Base-by-base conservation (phyloP, 2,113 vertebrate species). In the Mustelus asterias region DNA sequence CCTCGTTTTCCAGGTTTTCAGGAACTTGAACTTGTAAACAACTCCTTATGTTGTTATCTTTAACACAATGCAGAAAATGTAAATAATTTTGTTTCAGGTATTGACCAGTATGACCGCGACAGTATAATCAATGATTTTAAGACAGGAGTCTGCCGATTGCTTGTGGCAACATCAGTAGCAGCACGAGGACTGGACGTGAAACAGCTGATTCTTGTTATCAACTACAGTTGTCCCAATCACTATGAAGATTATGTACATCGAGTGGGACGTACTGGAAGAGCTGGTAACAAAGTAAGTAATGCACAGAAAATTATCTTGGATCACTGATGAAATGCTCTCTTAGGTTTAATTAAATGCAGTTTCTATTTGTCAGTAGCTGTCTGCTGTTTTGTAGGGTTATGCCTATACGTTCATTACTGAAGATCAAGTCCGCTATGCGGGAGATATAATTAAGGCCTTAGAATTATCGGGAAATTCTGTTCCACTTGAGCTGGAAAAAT, bases 61-160 rank as follows among this genome's bases (percentile, higher is more conserved):
- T 92, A 63, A 92, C n/a, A 18, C 9, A 58, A 93, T n/a, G n/a
- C 63, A 83, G 37, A 65, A 65, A 93, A 18, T 11, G 63, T 67
- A 63, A 67, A 65, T 94, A 78, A 22, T 33, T 69, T 78, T 72
- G 65, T 96, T 86, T 0, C 10, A 99, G 99, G 99, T 95, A 99
- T 99, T 69, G 99, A 99, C 97, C 99, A 99, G 85, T 99, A 99
- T 85, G 99, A 99, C 97, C 97, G 99, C 96, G 99, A 99, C 97
- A 99, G 99, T 97, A 98, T 99, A 96, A 99, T 99, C 97, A 99
- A 98, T 70, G 99, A 99, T 96, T 99, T 99, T 96, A 99, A 99
- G 97, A 99, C 98, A 24, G 99, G 99, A 29, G 98, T 98, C 0
- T 99, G 99, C 96, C 99, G 99, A 90, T 98, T 99, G 96, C 98